Evolutionary conservation across 2,797 vertebrate genomes (phyloP), one percentile per base, ranked within the genome.

Genomic region (Cichlasoma orientale): DNA sequence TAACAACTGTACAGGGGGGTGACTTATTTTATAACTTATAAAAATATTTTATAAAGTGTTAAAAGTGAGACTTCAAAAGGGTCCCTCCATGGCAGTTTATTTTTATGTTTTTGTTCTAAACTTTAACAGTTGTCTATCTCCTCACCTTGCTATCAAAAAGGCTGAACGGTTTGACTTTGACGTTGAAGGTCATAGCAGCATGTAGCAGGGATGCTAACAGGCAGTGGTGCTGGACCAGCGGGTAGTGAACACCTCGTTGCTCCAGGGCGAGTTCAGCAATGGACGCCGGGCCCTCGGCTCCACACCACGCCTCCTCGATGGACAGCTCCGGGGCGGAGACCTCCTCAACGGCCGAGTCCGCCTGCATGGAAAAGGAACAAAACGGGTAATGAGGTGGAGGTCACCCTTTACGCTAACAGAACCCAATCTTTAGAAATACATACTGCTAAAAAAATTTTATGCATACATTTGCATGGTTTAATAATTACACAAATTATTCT

Each of bases 131-230:
- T 38, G 41, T 38, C 0, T 23, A 12, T 21, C n/a, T 12, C 29
- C 71, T 53, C 84, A 99, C 98, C 97, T 98, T 99, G 92, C 96
- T 98, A 78, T 99, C 98, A 72, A 99, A 99, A 56, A 99, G 95
- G 0, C 96, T 88, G 27, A 99, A 97, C 0, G 98, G 98, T 92
- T 98, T 99, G 75, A 98, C 93, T 90, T 96, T 97, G 72, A 99
- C 87, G 0, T 93, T 91, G 77, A 99, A 98, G 84, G 95, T 95
- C 97, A 97, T 97, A 63, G 95, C 83, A 2, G 96, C 95, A 0
- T 97, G 96, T 14, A 98, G 80, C 82, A 98, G n/a, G 0, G 96
- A 95, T 4, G 96, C 97, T 18, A 99, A 85, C 79, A 98, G 84
- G 1, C 96, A 98, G 89, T 99, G 98, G 88, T 99, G 98, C 56